These are phyloP conservation scores for Ericerus pela DNA, from an alignment of 1,140 invertebrate species.

Conservation along the genomic window DNA sequence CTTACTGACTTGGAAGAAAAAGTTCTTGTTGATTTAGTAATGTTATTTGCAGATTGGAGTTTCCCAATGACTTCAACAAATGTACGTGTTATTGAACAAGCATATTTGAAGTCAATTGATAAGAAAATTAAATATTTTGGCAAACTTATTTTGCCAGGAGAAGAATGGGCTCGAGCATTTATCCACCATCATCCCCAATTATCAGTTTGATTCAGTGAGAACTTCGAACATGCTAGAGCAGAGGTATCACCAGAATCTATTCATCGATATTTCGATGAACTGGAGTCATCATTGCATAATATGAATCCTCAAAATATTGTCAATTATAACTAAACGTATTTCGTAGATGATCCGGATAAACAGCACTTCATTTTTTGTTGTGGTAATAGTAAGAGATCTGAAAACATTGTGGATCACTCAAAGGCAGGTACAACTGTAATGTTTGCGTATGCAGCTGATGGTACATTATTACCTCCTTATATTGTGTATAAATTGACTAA, in stretches of 20 bases:
- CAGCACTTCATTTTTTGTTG: constrained; percentile 27
- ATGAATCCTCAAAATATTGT: constrained; percentile 27
- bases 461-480: constrained; percentile 26
- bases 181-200: no score
- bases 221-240: constrained; percentile 15
- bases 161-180: no score
- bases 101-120: no score
- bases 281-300: constrained; percentile 22
- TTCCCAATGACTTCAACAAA: no score
- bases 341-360: constrained; percentile 31
- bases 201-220: constrained; percentile 14
- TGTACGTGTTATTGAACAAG: no score
- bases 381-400: constrained; percentile 27
- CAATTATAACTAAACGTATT: constrained; percentile 33
- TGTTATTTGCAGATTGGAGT: no score
- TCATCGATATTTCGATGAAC: constrained; percentile 26
- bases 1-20: no score
- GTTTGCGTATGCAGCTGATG: constrained; percentile 26
- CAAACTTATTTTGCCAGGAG: no score
- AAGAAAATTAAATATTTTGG: no score
- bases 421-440: constrained; percentile 28
- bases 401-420: constrained; percentile 27
- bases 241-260: constrained; percentile 18
- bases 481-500: constrained; percentile 29
- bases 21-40: no score